Base-by-base conservation (phyloP, 2,888 invertebrate species). In the Diarsia rubi region DNA sequence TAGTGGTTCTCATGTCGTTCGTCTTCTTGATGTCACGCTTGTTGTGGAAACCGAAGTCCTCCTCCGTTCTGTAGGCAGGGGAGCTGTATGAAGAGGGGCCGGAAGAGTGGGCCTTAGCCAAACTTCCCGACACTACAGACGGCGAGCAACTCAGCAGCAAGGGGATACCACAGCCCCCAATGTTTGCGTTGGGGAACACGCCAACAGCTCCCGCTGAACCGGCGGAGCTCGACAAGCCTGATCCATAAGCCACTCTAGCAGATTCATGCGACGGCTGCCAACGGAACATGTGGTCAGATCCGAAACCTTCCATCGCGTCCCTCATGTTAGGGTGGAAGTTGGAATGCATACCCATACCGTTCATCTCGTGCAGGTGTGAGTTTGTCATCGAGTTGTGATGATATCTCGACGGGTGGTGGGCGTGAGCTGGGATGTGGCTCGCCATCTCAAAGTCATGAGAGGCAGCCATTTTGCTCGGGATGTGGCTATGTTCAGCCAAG, bases 141-240 rank as follows among this genome's bases (percentile, higher is more conserved):
- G 96, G 96, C 0, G 94, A 94, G 85, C 96, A 96, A 86, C 96
- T 96, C 60, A 96, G 86, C 45, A 96, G 88, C 68, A 96, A 84
- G 4, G 96, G 96, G 49, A 96, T 94, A 14, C 92, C 95, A 74
- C 96, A 96, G 27, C 92, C 90, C n/a, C 94, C 93, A 16, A 92
- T 88, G 70, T 93, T 94, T n/a, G 95, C 94, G 67, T 92, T 93
- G 2, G 95, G 95, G 86, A 95, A 96, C 49, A 96, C 85, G 3
- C 96, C 95, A 19, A 95, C 92, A 3, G 94, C 93, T 45, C 86
- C 81, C 5, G 91, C 86, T 52, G 88, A 84, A 54, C 88, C 84
- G 62, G 47, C 81, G 21, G 75, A 84, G 66, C 85, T 81, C 57
- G 85, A 86, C 57, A 86, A 84, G 12, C 86, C 83, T 24, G 90